These are phyloP conservation scores for Neogale vison DNA, from an alignment of 2,113 vertebrate genomes.

Conservation along the genomic window DNA sequence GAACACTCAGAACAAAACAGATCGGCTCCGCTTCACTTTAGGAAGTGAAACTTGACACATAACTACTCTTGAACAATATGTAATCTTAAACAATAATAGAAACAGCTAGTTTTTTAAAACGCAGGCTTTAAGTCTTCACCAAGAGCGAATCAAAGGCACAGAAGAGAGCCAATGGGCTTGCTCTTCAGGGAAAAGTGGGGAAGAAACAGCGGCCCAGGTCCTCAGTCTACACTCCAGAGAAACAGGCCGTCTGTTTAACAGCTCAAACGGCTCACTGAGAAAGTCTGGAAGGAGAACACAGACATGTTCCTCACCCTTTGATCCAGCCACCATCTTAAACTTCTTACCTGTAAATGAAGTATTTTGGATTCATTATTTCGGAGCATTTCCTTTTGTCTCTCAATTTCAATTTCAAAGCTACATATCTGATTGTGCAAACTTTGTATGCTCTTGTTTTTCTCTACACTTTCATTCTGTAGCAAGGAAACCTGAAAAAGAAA, in stretches of 20 bases:
- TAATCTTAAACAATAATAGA: not conserved
- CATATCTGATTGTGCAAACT: slow-evolving; percentile 90
- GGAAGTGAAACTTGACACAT: not conserved
- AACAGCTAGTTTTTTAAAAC: not conserved
- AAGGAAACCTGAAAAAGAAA: slow-evolving; percentile 85
- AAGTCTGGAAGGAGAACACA: slow-evolving; percentile 43
- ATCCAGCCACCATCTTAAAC: not conserved
- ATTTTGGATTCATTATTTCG: slow-evolving; percentile 90
- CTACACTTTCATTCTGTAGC: slow-evolving; percentile 90
- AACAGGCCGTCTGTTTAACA: too few species aligned
- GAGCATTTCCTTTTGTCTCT: slow-evolving; percentile 89
- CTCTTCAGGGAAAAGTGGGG: not conserved
- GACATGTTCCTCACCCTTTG: not conserved
- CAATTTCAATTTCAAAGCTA: slow-evolving; percentile 90
- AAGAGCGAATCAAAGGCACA: not conserved
- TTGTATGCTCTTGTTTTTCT: slow-evolving; percentile 91
- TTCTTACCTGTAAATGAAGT: slow-evolving; percentile 88
- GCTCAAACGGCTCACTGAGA: not conserved
- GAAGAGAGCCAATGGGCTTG: rapidly evolving
- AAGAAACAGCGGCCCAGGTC: not conserved
- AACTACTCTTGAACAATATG: not conserved
- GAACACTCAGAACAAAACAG: not conserved
- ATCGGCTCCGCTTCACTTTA: not conserved
- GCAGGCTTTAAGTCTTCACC: not conserved
- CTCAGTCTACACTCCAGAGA: not conserved